Evolutionary conservation across 2,113 vertebrate genomes (phyloP).

Genomic region (Nerophis lumbriciformis): DNA sequence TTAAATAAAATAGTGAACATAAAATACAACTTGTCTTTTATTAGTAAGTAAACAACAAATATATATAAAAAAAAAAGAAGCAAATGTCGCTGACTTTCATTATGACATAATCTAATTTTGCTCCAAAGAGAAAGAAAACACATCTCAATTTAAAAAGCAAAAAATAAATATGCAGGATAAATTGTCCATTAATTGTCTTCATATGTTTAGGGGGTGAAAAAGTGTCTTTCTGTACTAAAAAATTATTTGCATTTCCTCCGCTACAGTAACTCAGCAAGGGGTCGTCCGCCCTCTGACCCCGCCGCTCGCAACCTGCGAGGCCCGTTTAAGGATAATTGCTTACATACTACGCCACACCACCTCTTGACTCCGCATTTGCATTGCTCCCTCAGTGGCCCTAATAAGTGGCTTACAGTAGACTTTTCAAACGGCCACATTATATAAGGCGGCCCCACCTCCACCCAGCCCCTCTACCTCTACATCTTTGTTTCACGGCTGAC

Average conservation of each 20-base stretch:
- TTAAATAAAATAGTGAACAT: too few relatives aligned
- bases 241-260: conserved; percentile 53
- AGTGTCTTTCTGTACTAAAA: conserved; percentile 19
- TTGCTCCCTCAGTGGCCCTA: conserved; percentile 19
- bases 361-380: conserved; percentile 41
- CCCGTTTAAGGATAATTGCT: conserved; percentile 64
- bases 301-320: conserved; percentile 37
- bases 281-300: conserved; percentile 48
- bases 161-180: conserved; percentile 2
- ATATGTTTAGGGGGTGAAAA: neutral
- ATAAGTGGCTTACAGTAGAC: conserved; percentile 25
- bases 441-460: conserved; percentile 41
- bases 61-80: too few relatives aligned
- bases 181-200: neutral
- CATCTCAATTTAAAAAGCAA: neutral
- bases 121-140: neutral
- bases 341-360: conserved; percentile 54
- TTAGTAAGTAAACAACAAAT: too few relatives aligned
- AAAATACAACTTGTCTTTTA: too few relatives aligned
- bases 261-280: conserved; percentile 56
- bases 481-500: conserved; percentile 73
- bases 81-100: too few relatives aligned
- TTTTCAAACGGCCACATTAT: conserved; percentile 12
- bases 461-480: conserved; percentile 59
- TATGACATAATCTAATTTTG: too few relatives aligned